Base-by-base conservation (phyloP, 2,113 vertebrate genomes). In the Aspidoscelis tigris region DNA sequence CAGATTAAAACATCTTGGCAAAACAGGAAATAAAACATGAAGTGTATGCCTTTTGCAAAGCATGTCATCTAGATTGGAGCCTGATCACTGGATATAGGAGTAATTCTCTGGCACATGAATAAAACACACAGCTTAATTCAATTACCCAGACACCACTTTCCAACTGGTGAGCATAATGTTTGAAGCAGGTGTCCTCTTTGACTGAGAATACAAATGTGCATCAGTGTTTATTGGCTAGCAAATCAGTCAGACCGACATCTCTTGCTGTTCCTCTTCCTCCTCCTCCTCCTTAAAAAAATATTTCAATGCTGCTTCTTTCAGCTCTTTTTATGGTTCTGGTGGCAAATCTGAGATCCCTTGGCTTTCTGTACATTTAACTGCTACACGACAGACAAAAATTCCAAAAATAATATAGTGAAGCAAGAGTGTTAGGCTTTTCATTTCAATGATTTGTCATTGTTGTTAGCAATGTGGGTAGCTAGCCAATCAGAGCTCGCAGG, bases 141-240 rank as follows among this genome's bases (percentile, higher is more conserved):
- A 90, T 90, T 90, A 91, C 80, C 71, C 18, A 85, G 79, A 92
- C 75, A 90, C 89, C 84, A 20, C 80, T 82, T 80, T 92, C 88
- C 90, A 88, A 89, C 89, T 91, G 89, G 85, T 79, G 91, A 86
- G 88, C 91, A 84, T 89, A 93, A 91, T 89, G 82, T 90, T 89
- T 91, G 91, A 91, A 94, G 91, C 92, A 93, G 89, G 93, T 94
- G 93, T 91, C 89, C 87, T 91, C 84, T 71, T 89, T 87, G 58
- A 90, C 84, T 89, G 78, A 90, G 91, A 92, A 86, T 65, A 85
- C 69, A 92, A 93, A 91, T 87, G 91, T 0, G 84, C 72, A 91
- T 71, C 89, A 92, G 58, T 43, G 65, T 77, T 84, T 84, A 76
- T 93, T 91, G 89, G 89, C 86, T 90, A 86, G 87, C 82, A 82